Evolutionary conservation across 2,888 invertebrate species (phyloP).

Genomic region (Lasioglossum marginatum): DNA sequence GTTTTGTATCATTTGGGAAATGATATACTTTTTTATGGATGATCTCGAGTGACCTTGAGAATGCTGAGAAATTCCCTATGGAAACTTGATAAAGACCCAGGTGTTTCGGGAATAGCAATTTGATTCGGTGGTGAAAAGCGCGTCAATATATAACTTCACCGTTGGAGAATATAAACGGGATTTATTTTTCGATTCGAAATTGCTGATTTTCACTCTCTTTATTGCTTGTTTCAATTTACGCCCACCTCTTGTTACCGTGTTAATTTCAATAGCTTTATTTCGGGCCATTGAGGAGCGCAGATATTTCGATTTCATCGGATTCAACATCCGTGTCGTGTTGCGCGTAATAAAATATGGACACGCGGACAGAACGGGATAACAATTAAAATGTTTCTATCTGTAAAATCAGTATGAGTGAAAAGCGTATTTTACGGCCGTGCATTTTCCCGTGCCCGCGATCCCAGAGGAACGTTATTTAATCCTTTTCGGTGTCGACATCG

Average conservation of each 20-base stretch:
- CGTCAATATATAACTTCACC: neutral
- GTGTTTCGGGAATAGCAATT: neutral
- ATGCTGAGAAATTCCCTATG: neutral
- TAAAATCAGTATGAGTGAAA: neutral
- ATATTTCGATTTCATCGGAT: conserved; percentile 10
- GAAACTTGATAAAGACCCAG: neutral
- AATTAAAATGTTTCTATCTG: conserved; percentile 18
- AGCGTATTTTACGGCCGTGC: neutral
- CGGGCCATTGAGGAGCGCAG: neutral
- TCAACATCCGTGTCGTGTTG: neutral
- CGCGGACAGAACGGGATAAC: conserved; percentile 1
- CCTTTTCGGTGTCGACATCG: conserved; percentile 1
- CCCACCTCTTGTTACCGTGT: neutral
- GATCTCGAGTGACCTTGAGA: neutral
- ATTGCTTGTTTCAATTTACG: conserved; percentile 10
- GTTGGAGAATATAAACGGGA: neutral
- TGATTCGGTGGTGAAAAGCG: neutral
- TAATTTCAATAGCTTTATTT: conserved; percentile 11
- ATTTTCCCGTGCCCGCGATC: neutral
- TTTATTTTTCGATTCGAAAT: conserved; percentile 1
- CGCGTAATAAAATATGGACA: conserved; percentile 13
- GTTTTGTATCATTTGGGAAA: too few species aligned
- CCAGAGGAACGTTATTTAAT: conserved; percentile 2
- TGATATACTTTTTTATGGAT: neutral
- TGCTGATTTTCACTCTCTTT: neutral